Percentiles rank a stretch among this genome's conserved stretches.
These are phyloP conservation scores for Psettodes erumei DNA, from an alignment of 2,113 vertebrate genomes.

Conservation along the genomic window DNA sequence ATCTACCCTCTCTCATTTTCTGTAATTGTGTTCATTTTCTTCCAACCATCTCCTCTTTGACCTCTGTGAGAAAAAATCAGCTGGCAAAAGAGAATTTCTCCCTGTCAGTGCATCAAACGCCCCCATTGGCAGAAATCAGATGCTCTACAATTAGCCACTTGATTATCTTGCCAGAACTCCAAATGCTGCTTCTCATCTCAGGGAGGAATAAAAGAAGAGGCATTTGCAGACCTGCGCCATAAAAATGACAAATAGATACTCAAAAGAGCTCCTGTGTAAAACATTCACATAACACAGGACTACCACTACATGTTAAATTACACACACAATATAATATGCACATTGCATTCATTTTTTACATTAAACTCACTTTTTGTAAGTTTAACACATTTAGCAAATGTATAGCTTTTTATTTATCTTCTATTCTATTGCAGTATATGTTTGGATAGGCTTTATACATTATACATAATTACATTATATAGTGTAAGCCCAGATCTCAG, in stretches of 20 bases:
- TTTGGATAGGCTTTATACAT: background rate
- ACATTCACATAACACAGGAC: constrained; percentile 1
- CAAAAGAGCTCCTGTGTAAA: constrained; percentile 11
- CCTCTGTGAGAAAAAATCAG: constrained; percentile 57
- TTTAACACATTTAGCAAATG: too few species aligned
- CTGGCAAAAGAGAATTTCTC: constrained; percentile 51
- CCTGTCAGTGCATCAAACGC: constrained; percentile 55
- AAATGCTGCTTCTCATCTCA: constrained; percentile 56
- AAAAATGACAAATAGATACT: constrained; percentile 39
- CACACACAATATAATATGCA: background rate
- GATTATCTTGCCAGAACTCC: constrained; percentile 70
- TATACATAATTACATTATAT: background rate
- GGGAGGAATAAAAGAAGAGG: constrained; percentile 28
- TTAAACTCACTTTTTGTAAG: too few species aligned
- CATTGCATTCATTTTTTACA: too few species aligned
- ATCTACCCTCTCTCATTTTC: constrained; percentile 42
- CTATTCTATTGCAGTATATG: background rate
- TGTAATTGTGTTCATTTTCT: constrained; percentile 57
- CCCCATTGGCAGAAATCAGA: constrained; percentile 66
- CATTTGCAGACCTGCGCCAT: constrained; percentile 28
- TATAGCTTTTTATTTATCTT: background rate
- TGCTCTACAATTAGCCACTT: constrained; percentile 71
- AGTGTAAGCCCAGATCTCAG: background rate
- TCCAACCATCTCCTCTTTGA: constrained; percentile 50
- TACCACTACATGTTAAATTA: background rate